A percentile compares a stretch with the other conserved stretches of the same genome.
phyloP scores from a whole-genome alignment of 2,113 vertebrate species.

The Tonatia bakeri region DNA sequence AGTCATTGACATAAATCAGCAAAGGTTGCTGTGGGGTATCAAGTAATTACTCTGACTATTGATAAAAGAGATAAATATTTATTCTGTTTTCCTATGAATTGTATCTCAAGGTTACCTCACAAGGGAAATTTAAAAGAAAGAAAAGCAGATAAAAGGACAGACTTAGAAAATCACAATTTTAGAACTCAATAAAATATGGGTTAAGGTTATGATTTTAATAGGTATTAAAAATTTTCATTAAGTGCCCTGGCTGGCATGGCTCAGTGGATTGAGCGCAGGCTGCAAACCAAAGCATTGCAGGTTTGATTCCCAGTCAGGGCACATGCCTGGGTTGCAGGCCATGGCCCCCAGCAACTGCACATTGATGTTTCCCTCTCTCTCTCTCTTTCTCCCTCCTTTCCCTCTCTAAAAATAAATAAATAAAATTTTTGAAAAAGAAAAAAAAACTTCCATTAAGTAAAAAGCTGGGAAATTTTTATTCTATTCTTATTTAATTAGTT shows the following conservation, averaged over 20 bases:
- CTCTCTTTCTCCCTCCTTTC: too few species aligned
- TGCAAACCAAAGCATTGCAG: too few species aligned
- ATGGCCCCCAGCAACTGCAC: too few species aligned
- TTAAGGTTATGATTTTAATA: neutral
- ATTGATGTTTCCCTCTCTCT: too few species aligned
- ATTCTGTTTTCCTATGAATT: neutral
- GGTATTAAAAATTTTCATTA: neutral
- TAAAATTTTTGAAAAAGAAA: too few species aligned
- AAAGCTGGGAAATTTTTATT: neutral
- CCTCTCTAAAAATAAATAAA: too few species aligned
- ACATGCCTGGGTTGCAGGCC: too few species aligned
- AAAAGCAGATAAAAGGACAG: neutral
- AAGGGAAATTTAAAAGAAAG: neutral
- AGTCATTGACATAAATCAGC: neutral
- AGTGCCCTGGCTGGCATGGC: too few species aligned
- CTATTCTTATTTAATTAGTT: too few species aligned
- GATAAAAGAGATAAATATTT: neutral
- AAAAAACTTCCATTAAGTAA: too few species aligned
- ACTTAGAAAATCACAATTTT: neutral
- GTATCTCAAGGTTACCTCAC: neutral
- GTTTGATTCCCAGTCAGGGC: too few species aligned
- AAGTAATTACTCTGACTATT: neutral
- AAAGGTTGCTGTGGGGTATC: neutral
- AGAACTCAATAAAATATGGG: neutral
- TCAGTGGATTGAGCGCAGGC: too few species aligned